Evolutionary conservation across 2,888 invertebrate species (phyloP).

Genomic region (Leptinotarsa haldemani): DNA sequence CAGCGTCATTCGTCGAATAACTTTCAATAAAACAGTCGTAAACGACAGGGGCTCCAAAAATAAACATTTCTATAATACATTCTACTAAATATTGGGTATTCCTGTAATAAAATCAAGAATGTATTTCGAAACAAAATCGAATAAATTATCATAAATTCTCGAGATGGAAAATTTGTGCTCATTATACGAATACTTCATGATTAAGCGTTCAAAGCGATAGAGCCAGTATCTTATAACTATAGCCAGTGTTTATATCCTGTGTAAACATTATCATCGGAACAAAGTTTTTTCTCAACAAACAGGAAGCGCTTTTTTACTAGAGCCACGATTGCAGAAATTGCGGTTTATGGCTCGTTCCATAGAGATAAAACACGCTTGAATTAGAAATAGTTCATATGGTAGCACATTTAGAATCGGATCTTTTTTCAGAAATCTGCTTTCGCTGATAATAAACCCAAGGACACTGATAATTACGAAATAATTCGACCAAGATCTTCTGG

Average conservation of each 20-base stretch:
- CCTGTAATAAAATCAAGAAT: background rate
- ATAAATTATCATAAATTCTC: background rate
- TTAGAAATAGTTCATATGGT: background rate
- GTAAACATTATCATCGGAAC: background rate
- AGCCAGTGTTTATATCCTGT: slow-evolving; percentile 18
- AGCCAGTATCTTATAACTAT: slow-evolving; percentile 11
- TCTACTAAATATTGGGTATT: slow-evolving; percentile 5
- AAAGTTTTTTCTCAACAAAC: slow-evolving; percentile 19
- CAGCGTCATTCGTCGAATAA: slow-evolving; percentile 6
- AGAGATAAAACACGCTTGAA: background rate
- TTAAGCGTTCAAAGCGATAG: slow-evolving; percentile 4
- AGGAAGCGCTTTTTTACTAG: slow-evolving; percentile 18
- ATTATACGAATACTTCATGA: background rate
- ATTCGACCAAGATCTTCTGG: too few species aligned
- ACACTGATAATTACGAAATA: too few species aligned
- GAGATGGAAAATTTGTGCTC: background rate
- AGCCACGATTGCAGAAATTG: slow-evolving; percentile 22
- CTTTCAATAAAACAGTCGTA: slow-evolving; percentile 12
- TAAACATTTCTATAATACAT: background rate
- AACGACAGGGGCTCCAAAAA: background rate
- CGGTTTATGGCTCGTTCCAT: slow-evolving; percentile 4
- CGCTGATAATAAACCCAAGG: too few species aligned
- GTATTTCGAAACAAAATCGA: background rate
- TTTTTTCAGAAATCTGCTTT: too few species aligned
- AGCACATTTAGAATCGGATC: too few species aligned